Evolutionary conservation across 2,113 vertebrate genomes (phyloP).

Genomic region (Silurus asotus): DNA sequence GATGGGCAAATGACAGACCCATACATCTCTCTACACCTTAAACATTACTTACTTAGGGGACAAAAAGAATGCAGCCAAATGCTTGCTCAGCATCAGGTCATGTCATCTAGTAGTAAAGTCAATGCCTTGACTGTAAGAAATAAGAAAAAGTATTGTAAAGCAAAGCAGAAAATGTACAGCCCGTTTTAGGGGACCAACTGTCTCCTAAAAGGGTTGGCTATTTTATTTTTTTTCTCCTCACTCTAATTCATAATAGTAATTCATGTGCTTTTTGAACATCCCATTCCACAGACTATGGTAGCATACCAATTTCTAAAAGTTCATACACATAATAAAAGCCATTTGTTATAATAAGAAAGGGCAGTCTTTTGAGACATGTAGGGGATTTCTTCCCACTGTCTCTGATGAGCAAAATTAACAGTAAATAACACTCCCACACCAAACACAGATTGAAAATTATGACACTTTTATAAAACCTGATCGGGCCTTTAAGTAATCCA

Average conservation of each 20-base stretch:
- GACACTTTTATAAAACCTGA: constrained; percentile 4
- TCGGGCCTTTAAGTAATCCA: neutral
- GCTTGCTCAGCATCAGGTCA: neutral
- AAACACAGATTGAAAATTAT: neutral
- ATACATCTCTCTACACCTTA: neutral
- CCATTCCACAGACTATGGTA: neutral
- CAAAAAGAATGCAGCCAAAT: constrained; percentile 5
- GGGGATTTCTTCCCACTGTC: neutral
- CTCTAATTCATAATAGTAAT: too few species aligned
- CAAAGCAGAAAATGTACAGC: neutral
- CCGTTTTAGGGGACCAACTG: neutral
- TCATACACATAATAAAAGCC: neutral
- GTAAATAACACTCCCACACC: constrained; percentile 28
- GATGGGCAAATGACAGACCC: neutral
- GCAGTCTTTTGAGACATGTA: constrained; percentile 4
- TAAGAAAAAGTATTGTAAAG: neutral
- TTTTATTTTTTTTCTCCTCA: neutral
- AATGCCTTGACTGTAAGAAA: neutral
- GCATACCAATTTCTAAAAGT: neutral
- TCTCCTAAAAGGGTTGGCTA: neutral
- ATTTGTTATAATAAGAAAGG: constrained; percentile 15
- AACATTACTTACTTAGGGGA: neutral
- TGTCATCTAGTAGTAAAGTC: neutral
- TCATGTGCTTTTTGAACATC: too few species aligned
- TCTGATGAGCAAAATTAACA: constrained; percentile 8